phyloP scores from a whole-genome alignment of 1,140 invertebrate species.

The Mamestra configurata region DNA sequence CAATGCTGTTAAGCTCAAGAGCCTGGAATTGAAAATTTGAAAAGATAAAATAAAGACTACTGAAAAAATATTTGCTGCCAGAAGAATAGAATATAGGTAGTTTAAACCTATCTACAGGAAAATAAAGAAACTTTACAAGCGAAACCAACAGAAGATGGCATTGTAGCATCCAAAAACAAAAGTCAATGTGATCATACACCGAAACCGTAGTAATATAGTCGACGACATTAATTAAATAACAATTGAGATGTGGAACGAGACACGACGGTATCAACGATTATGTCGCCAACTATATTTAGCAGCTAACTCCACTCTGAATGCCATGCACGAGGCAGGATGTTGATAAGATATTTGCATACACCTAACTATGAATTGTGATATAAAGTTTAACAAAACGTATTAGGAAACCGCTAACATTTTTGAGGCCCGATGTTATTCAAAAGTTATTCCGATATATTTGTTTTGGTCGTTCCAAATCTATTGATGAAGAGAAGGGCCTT shows the following conservation, averaged over 20 bases:
- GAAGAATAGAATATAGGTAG: background rate
- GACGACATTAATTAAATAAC: slow-evolving; percentile 47
- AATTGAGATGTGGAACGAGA: slow-evolving; percentile 53
- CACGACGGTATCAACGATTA: slow-evolving; percentile 65
- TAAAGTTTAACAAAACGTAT: slow-evolving; percentile 34
- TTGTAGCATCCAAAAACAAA: slow-evolving; percentile 21
- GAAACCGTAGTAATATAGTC: slow-evolving; percentile 38
- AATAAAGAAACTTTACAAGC: background rate
- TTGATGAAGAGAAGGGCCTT: background rate
- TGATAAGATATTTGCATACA: slow-evolving; percentile 82
- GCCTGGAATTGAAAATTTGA: too few relatives aligned
- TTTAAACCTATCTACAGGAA: background rate
- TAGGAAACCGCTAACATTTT: slow-evolving; percentile 29
- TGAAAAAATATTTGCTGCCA: background rate
- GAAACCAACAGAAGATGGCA: slow-evolving; percentile 16
- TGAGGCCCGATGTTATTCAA: background rate
- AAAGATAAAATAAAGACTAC: too few relatives aligned
- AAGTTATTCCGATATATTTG: background rate
- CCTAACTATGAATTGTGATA: slow-evolving; percentile 52
- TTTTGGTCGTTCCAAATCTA: background rate
- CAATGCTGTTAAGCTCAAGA: too few relatives aligned
- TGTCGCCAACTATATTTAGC: slow-evolving; percentile 69
- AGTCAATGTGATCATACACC: slow-evolving; percentile 40
- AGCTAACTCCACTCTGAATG: slow-evolving; percentile 70
- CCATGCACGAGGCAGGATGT: slow-evolving; percentile 77